These are phyloP conservation scores for Antitype chi DNA, from an alignment of 2,888 invertebrate species.

Conservation along the genomic window DNA sequence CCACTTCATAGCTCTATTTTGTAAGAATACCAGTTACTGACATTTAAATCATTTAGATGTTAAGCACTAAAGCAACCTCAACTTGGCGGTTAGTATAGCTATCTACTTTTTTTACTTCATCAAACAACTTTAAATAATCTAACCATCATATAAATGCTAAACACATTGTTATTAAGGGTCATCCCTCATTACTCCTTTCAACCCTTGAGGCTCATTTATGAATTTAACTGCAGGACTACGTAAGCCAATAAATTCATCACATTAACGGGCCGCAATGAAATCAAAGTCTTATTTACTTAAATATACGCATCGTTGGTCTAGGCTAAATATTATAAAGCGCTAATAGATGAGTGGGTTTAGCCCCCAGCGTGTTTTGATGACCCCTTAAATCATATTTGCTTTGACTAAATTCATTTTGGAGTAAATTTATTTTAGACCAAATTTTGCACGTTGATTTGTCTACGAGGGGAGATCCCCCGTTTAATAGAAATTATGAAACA, in stretches of 20 bases:
- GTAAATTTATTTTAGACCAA: conserved; percentile 56
- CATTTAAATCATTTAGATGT: not conserved
- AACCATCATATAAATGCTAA: too few species aligned
- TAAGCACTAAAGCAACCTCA: not conserved
- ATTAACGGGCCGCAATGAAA: not conserved
- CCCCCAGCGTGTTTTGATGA: conserved; percentile 72
- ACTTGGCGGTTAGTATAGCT: not conserved
- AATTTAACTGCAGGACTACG: not conserved
- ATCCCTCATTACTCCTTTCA: not conserved
- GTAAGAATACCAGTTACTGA: not conserved
- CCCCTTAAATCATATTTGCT: conserved; percentile 70
- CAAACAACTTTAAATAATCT: not conserved
- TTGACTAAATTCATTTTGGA: conserved; percentile 68
- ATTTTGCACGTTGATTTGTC: conserved; percentile 20
- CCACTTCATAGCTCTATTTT: too few species aligned
- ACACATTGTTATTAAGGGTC: not conserved
- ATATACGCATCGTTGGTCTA: conserved; percentile 35
- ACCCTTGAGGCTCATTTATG: conserved; percentile 7
- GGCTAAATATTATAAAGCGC: conserved; percentile 42
- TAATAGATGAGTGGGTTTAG: conserved; percentile 59
- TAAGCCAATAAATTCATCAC: conserved; percentile 28
- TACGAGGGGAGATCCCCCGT: not conserved
- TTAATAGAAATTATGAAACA: not conserved
- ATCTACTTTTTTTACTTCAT: not conserved
- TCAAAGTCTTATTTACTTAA: conserved; percentile 37